Conservation (phyloP, 2,113 vertebrate species). For the Anguilla rostrata region DNA sequence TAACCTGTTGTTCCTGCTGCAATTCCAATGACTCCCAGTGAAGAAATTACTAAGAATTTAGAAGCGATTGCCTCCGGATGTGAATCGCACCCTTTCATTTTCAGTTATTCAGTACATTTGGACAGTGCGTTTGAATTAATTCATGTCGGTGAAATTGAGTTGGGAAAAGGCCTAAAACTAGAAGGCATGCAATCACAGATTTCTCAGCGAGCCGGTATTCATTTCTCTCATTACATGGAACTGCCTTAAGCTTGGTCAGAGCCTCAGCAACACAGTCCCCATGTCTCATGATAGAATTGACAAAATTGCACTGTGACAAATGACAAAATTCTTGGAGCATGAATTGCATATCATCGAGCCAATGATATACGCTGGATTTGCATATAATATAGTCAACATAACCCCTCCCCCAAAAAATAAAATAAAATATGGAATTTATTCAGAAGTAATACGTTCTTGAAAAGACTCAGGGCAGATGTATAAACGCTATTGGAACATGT, state of each 20-base stretch:
- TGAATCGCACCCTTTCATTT: conserved; percentile 12
- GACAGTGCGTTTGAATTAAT: background rate
- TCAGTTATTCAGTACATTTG: background rate
- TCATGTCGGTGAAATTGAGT: background rate
- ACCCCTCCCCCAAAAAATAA: background rate
- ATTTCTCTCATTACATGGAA: background rate
- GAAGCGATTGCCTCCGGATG: background rate
- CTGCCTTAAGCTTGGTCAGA: background rate
- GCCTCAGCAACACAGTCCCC: background rate
- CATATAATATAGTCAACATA: background rate
- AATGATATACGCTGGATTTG: background rate
- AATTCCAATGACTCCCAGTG: background rate
- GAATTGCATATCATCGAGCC: background rate
- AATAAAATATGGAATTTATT: too few relatives aligned
- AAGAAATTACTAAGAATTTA: background rate
- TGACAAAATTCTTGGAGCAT: background rate
- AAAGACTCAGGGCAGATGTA: background rate
- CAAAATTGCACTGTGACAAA: background rate
- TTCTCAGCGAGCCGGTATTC: background rate
- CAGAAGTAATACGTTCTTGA: too few relatives aligned
- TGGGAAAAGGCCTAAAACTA: background rate
- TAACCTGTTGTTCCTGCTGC: background rate
- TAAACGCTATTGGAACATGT: background rate
- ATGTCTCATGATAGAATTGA: background rate
- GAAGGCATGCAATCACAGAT: background rate